Evolutionary conservation across 1,140 invertebrate genomes (phyloP), one percentile per base, ranked within the genome.

Genomic region (Ceratosolen fusciceps): DNA sequence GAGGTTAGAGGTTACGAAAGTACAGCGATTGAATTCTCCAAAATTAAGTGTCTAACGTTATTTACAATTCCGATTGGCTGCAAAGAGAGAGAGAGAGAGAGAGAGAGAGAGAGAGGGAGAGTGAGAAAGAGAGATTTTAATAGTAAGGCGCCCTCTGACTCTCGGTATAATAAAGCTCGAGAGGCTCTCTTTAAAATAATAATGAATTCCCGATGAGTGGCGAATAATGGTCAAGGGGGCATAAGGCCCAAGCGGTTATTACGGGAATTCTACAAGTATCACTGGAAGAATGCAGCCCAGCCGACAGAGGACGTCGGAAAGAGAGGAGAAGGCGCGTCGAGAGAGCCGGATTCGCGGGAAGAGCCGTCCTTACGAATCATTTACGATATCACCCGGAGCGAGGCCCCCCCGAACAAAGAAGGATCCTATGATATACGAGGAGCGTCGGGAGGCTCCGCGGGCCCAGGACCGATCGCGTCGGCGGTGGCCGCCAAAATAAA

Each of bases 341-440:
- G 29, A n/a, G n/a, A n/a, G 8, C 56, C 29, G 58, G 34, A 34
- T 3, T 31, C 58, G 26, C 58, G 58, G 1, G 29, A 34, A 62
- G 14, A n/a, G 21, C 49, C 7, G 26, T 52, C 68, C 68, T 76
- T 76, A 76, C 62, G 47, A 76, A 68, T 76, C 56, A 34, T 29
- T 39, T 39, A 58, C 56, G 37, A 65, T 62, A 62, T 62, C 73
- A 74, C 39, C 73, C 21, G 21, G 24, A 76, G 74, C 74, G 29
- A 75, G 47, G 31, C 52, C 26, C 52, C 67, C 5, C 43, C 43
- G 43, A 47, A 16, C 3, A 29, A 8, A 24, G 49, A 29, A 29
- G 12, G 54, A 72, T 49, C 39, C 34, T 47, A 68, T 76, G 74
- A 76, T 76, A 76, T 76, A 62, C 58, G 58, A 62, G 58, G 12